Evolutionary conservation across 2,888 invertebrate species (phyloP).

Genomic region (Pterostichus niger): DNA sequence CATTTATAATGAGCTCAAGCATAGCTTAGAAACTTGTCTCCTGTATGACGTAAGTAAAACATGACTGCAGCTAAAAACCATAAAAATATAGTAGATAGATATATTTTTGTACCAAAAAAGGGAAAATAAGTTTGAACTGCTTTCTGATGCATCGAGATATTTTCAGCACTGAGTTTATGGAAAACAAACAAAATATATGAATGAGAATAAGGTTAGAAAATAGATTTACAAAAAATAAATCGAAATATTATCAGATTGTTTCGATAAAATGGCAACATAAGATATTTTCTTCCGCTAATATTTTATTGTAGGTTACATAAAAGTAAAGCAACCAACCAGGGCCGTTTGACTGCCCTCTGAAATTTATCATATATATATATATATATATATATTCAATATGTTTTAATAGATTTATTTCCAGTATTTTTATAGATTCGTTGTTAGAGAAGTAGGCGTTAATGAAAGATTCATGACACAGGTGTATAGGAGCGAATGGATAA

Average conservation of each 20-base stretch:
- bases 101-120: background rate
- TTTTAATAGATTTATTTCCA: no score
- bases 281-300: slow-evolving; percentile 42
- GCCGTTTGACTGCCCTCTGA: no score
- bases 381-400: no score
- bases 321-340: background rate
- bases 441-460: no score
- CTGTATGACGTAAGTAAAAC: background rate
- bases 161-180: slow-evolving; percentile 26
- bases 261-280: slow-evolving; percentile 35
- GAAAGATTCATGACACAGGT: no score
- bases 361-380: no score
- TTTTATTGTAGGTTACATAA: slow-evolving; percentile 41
- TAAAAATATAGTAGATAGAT: background rate
- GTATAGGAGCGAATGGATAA: no score
- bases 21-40: background rate
- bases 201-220: slow-evolving; percentile 42
- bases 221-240: slow-evolving; percentile 45
- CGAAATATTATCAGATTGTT: slow-evolving; percentile 50
- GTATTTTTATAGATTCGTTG: no score
- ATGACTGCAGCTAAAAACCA: background rate
- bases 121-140: slow-evolving; percentile 38
- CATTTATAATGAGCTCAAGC: slow-evolving; percentile 15
- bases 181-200: slow-evolving; percentile 46
- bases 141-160: slow-evolving; percentile 47